Conservation (phyloP, 1,140 invertebrate genomes). For the Zaprionus davidi region DNA sequence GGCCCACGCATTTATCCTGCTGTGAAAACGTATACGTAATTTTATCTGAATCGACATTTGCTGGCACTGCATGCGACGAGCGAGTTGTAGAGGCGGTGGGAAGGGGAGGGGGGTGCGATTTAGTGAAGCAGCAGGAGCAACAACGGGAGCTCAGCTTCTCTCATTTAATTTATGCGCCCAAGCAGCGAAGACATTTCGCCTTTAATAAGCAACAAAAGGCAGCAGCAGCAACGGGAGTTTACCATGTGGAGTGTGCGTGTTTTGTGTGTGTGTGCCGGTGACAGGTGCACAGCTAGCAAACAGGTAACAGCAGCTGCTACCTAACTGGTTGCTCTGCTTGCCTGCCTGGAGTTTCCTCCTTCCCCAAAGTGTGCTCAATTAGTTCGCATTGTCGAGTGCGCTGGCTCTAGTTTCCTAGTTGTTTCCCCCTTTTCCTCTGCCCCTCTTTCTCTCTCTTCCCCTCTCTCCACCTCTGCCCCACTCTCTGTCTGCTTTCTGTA, state of each 20-base stretch:
- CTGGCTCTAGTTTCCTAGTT: background rate
- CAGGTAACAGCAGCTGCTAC: background rate
- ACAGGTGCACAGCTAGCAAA: constrained; percentile 23
- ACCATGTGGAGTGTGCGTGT: background rate
- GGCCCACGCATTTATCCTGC: constrained; percentile 30
- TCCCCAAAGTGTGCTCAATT: constrained; percentile 35
- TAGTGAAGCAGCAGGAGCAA: constrained; percentile 10
- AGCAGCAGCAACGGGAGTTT: background rate
- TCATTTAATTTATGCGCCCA: constrained; percentile 49
- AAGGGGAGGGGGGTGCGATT: background rate
- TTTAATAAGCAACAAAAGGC: constrained; percentile 45
- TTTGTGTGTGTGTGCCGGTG: constrained; percentile 3
- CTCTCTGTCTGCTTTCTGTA: background rate
- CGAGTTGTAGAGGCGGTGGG: background rate
- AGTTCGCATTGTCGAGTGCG: constrained; percentile 27
- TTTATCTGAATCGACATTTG: constrained; percentile 41
- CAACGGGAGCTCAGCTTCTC: constrained; percentile 10
- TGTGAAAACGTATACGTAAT: constrained; percentile 49
- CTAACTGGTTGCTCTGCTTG: background rate
- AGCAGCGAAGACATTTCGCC: constrained; percentile 27
- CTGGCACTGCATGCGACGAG: constrained; percentile 2
- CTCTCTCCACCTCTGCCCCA: background rate
- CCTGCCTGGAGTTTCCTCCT: background rate
- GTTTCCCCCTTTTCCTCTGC: no score
- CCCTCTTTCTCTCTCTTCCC: background rate